phyloP scores from a whole-genome alignment of 2,888 invertebrate genomes.

The Macaria notata region DNA sequence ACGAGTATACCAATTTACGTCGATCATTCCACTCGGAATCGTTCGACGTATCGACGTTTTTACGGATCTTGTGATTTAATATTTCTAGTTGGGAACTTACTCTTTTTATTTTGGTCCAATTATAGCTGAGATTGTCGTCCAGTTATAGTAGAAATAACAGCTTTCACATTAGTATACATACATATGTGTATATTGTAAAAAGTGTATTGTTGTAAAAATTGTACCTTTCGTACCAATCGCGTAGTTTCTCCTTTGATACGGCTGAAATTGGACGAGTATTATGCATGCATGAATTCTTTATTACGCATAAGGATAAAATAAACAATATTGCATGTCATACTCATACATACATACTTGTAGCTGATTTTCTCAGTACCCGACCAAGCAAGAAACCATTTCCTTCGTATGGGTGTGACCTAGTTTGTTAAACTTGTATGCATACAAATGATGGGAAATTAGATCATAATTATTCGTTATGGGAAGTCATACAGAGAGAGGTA shows the following conservation, averaged over 20 bases:
- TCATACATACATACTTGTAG: slow-evolving; percentile 1
- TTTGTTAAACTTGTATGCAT: slow-evolving; percentile 24
- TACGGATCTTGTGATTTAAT: not conserved
- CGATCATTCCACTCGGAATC: slow-evolving; percentile 12
- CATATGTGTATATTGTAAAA: too few species aligned
- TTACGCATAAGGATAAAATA: slow-evolving; percentile 7
- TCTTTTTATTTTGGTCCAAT: too few species aligned
- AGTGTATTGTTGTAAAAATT: too few species aligned
- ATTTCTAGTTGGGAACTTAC: too few species aligned
- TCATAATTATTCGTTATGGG: slow-evolving; percentile 24
- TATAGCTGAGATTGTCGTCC: too few species aligned
- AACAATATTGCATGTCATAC: slow-evolving; percentile 7
- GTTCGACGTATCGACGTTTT: slow-evolving; percentile 5
- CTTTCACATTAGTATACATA: too few species aligned
- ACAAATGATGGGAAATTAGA: slow-evolving; percentile 25
- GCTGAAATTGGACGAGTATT: slow-evolving; percentile 1
- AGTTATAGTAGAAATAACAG: too few species aligned
- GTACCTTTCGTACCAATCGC: too few species aligned
- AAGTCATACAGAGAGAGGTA: slow-evolving; percentile 14
- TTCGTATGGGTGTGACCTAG: slow-evolving; percentile 20
- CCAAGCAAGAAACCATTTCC: slow-evolving; percentile 20
- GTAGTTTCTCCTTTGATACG: not conserved
- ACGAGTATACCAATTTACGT: slow-evolving; percentile 16
- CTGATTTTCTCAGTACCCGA: slow-evolving; percentile 20
- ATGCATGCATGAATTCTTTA: slow-evolving; percentile 8